Conservation (phyloP, 92 coral and sea anemone genomes). For the Phenganax subtilis region DNA sequence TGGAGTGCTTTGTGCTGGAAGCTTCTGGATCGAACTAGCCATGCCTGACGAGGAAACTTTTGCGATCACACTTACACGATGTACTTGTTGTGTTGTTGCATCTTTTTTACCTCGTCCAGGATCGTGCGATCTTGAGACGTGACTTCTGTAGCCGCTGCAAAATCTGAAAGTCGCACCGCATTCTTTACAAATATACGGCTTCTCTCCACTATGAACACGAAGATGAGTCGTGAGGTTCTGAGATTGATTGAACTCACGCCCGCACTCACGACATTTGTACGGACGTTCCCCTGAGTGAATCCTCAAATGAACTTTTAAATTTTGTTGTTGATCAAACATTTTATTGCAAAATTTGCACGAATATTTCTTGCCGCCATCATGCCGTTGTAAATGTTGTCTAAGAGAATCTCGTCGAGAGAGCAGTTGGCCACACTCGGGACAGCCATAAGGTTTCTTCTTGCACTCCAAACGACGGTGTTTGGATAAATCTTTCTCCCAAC, state of each 20-base stretch:
- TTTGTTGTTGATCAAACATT: constrained; percentile 27
- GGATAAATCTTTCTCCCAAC: constrained; percentile 22
- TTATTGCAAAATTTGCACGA: constrained; percentile 22
- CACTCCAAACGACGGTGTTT: constrained; percentile 28
- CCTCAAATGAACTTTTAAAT: constrained; percentile 25
- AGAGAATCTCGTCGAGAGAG: constrained; percentile 28
- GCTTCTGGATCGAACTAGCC: neutral
- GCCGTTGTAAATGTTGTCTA: constrained; percentile 28
- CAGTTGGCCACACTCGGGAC: constrained; percentile 34
- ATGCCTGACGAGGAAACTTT: constrained; percentile 14
- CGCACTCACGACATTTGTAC: constrained; percentile 17
- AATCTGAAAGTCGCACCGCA: constrained; percentile 25
- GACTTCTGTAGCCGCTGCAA: constrained; percentile 27
- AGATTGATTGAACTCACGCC: constrained; percentile 27
- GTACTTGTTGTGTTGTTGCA: neutral
- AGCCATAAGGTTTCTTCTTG: constrained; percentile 31
- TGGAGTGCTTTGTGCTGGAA: neutral
- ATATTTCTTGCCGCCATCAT: constrained; percentile 25
- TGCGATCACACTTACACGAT: constrained; percentile 28
- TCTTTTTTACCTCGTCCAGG: neutral
- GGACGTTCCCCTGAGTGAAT: constrained; percentile 30
- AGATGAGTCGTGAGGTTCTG: constrained; percentile 34
- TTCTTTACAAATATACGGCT: constrained; percentile 13
- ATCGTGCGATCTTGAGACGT: constrained; percentile 11
- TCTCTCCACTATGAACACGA: constrained; percentile 23